Evolutionary conservation across 2,888 invertebrate genomes (phyloP).

Genomic region (Rosalia funebris): DNA sequence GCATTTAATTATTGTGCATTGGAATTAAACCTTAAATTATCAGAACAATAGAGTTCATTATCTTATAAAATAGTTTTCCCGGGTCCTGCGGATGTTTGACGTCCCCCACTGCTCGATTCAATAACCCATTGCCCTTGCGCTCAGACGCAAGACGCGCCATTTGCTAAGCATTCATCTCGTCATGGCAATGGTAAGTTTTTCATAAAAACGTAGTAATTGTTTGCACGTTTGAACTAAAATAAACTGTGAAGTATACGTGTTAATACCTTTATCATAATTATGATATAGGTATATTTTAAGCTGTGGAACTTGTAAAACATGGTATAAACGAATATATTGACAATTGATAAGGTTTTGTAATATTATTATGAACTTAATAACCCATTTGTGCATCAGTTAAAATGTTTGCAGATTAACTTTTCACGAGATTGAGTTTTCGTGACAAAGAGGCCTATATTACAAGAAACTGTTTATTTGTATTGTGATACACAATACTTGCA

Average conservation of each 20-base stretch:
- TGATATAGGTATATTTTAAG: neutral
- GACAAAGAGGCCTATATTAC: conserved; percentile 55
- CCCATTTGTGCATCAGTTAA: conserved; percentile 11
- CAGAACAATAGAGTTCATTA: conserved; percentile 23
- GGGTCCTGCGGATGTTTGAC: conserved; percentile 56
- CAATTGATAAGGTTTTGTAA: conserved; percentile 27
- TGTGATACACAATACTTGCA: conserved; percentile 42
- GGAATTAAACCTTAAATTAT: conserved; percentile 1
- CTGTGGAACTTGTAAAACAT: neutral
- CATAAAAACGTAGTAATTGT: conserved; percentile 24
- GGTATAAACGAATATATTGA: conserved; percentile 7
- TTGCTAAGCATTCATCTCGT: conserved; percentile 63
- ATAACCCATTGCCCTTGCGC: conserved; percentile 60
- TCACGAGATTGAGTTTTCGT: conserved; percentile 59
- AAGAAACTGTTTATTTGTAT: conserved; percentile 43
- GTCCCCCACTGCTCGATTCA: conserved; percentile 49
- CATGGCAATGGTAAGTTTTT: conserved; percentile 64
- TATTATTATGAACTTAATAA: too few species aligned
- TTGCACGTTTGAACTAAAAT: neutral
- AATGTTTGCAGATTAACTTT: conserved; percentile 58
- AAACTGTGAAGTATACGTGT: conserved; percentile 19
- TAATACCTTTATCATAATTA: neutral
- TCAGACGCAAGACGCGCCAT: conserved; percentile 64
- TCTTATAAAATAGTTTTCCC: conserved; percentile 42
- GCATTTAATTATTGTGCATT: conserved; percentile 13